Evolutionary conservation across 92 coral and sea anemone genomes (phyloP), one percentile per base, ranked within the genome.

Genomic region (Meandrina meandrites): DNA sequence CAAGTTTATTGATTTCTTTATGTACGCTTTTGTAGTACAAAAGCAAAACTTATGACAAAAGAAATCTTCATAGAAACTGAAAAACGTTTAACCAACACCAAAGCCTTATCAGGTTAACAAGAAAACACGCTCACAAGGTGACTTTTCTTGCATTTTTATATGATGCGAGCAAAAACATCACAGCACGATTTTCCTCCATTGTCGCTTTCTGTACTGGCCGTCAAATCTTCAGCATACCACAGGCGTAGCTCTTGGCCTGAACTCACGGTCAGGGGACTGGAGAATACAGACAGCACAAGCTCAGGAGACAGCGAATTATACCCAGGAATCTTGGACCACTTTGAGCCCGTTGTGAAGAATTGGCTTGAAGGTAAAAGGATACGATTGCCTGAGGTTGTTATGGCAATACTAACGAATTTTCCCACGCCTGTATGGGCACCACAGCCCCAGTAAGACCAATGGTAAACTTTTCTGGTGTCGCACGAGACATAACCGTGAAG

Each of bases 221-320:
- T 10, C 73, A 79, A 18, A 79, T 79, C 83, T 57, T 79, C 83
- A 12, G 72, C 83, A 45, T 56, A 79, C 83, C 83, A 79, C 70
- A 62, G 17, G 7, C 83, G 83, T 19, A 79, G 18, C 53, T 57
- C 72, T 14, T 79, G 83, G 4, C 83, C 83, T n/a, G 62, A 51
- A 1, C 51, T 12, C 30, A 79, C 83, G 11, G 72, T 14, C 50
- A 34, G 48, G 37, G 83, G 83, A 40, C 58, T 18, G 70, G 72
- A 62, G 53, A 79, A 79, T 14, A 27, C 81, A 50, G 81, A 14
- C 45, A 78, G 22, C 42, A 78, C 81, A 16, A 78, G 62, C 62
- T 78, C 81, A 9, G 81, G 81, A 51, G 81, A 78, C 32, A 31
- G 19, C 13, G 81, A 78, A 50, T 50, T 58, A 19, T 79, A 79